phyloP scores from a whole-genome alignment of 2,113 vertebrate species.

The Anas platyrhynchos region DNA sequence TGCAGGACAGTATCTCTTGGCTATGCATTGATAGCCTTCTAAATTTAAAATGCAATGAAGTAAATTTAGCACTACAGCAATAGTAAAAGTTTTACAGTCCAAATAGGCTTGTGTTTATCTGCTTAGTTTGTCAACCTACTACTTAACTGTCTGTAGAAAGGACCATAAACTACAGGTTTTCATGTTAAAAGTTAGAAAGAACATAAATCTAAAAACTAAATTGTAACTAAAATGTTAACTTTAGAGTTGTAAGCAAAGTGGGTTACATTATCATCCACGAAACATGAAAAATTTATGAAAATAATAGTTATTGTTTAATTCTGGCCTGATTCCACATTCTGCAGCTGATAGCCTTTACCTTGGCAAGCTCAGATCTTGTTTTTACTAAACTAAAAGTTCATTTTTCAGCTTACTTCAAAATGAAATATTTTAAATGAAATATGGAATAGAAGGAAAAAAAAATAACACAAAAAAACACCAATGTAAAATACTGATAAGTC shows the following conservation, averaged over 20 bases:
- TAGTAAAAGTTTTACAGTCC: slow-evolving; percentile 26
- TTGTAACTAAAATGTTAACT: neutral
- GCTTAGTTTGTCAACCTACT: slow-evolving; percentile 3
- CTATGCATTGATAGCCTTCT: slow-evolving; percentile 8
- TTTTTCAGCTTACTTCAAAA: neutral
- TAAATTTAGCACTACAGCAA: slow-evolving; percentile 28
- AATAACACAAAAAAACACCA: neutral
- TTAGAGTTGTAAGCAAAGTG: neutral
- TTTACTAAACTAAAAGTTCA: neutral
- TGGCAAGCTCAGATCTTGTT: neutral
- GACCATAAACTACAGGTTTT: neutral
- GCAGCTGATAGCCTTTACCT: slow-evolving; percentile 4
- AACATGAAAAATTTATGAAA: neutral
- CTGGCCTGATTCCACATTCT: neutral
- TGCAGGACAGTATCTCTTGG: slow-evolving; percentile 13
- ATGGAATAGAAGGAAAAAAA: neutral
- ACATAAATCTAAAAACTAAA: slow-evolving; percentile 41
- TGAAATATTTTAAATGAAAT: neutral
- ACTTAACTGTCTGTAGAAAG: neutral
- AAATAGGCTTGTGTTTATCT: slow-evolving; percentile 50
- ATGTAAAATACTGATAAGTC: neutral
- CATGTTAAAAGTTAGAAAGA: slow-evolving; percentile 31
- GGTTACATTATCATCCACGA: neutral
- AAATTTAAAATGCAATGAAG: slow-evolving; percentile 53
- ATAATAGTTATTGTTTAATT: neutral